These are phyloP conservation scores for Meteorus cinctellus DNA, from an alignment of 2,888 invertebrate species.

Conservation along the genomic window DNA sequence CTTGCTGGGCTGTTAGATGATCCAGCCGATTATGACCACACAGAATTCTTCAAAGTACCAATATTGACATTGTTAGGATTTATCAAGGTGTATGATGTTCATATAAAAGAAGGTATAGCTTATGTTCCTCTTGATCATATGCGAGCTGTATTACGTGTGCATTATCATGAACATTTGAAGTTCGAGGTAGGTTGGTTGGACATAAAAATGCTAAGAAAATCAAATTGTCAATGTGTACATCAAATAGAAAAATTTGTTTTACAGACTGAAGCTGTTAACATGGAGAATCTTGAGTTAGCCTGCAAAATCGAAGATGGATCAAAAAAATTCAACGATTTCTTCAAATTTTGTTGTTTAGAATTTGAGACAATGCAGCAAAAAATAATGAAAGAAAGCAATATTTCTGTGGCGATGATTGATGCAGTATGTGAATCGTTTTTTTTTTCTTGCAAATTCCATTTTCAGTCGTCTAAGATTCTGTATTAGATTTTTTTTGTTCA, in stretches of 20 bases:
- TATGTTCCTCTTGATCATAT: constrained; percentile 13
- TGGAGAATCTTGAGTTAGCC: not conserved
- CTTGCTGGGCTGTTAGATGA: not conserved
- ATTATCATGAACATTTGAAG: constrained; percentile 3
- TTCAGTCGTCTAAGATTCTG: not conserved
- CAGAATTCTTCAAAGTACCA: constrained; percentile 26
- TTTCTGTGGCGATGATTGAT: not conserved
- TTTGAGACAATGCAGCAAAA: not conserved
- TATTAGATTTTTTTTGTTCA: not conserved
- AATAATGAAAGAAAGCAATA: constrained; percentile 4
- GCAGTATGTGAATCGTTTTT: not conserved
- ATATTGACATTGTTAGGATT: constrained; percentile 13
- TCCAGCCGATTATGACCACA: not conserved
- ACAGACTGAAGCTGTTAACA: not conserved
- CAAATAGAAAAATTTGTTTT: not conserved
- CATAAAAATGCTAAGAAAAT: not conserved
- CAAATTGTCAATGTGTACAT: not conserved
- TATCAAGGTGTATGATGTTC: not conserved
- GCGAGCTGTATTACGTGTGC: constrained; percentile 2
- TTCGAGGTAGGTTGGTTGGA: not conserved
- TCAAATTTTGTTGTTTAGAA: not conserved
- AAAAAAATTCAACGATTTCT: not conserved
- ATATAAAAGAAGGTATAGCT: constrained; percentile 21
- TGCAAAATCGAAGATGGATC: not conserved
- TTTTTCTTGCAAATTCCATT: not conserved